phyloP scores from a whole-genome alignment of 2,797 vertebrate species.

The Furcifer pardalis region DNA sequence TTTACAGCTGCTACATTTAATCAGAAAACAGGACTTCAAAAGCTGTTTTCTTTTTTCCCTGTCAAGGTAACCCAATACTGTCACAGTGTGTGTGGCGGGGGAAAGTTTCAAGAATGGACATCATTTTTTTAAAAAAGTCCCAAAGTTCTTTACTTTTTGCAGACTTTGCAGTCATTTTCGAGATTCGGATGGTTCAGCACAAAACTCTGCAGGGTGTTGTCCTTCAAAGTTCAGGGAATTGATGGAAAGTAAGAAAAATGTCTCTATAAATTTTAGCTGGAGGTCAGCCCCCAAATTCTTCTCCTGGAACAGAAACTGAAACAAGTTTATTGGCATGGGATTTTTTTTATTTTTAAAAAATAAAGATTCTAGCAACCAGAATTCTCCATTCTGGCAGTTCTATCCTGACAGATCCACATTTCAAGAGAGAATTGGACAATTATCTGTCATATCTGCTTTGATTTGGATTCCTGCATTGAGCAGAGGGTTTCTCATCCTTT shows the following conservation, averaged over 20 bases:
- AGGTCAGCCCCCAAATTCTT: background rate
- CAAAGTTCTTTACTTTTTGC: conserved; percentile 60
- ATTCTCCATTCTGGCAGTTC: background rate
- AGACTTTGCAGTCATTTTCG: conserved; percentile 49
- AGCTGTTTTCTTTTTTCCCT: conserved; percentile 38
- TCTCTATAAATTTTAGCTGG: background rate
- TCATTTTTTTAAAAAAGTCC: conserved; percentile 24
- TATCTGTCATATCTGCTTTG: too few relatives aligned
- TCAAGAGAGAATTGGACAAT: too few relatives aligned
- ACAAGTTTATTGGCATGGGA: background rate
- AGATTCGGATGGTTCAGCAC: conserved; percentile 39
- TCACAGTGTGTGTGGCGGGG: conserved; percentile 48
- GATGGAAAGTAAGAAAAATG: conserved; percentile 13
- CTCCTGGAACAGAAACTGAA: background rate
- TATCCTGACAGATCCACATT: too few relatives aligned
- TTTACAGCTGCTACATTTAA: conserved; percentile 61
- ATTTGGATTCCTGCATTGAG: too few relatives aligned
- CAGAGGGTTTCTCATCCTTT: too few relatives aligned
- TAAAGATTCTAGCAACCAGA: background rate
- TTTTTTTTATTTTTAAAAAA: too few relatives aligned
- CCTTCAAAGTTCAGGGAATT: background rate
- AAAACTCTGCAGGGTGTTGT: background rate
- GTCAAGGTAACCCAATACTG: conserved; percentile 68
- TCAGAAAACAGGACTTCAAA: conserved; percentile 57
- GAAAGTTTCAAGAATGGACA: conserved; percentile 59